A percentile compares a stretch with the other conserved stretches of the same genome.
These are phyloP conservation scores for Heptranchias perlo DNA, from an alignment of 2,113 vertebrate species.

Conservation along the genomic window DNA sequence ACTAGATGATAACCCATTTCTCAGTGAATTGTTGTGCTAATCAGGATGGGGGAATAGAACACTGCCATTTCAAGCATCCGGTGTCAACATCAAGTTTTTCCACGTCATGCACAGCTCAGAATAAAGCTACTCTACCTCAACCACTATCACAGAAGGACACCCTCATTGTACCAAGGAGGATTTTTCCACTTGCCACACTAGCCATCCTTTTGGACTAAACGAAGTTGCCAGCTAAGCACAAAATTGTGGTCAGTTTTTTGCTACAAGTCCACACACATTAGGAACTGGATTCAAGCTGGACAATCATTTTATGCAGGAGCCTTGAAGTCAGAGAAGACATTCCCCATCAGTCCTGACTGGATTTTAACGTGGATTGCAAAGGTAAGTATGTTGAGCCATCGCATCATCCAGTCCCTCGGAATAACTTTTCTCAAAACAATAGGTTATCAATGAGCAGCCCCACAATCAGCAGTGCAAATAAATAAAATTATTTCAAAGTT, in stretches of 20 bases:
- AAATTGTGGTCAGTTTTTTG: not conserved
- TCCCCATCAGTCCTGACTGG: too few relatives aligned
- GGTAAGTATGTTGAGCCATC: too few relatives aligned
- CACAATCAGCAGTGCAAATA: not conserved
- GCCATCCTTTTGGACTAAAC: not conserved
- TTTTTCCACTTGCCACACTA: not conserved
- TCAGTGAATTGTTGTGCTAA: not conserved
- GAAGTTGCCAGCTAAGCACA: not conserved
- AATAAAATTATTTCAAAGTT: too few relatives aligned
- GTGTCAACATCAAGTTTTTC: not conserved
- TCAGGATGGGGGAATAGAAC: not conserved
- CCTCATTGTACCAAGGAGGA: not conserved
- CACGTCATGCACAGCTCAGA: not conserved
- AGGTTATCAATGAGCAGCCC: not conserved
- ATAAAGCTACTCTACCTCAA: not conserved
- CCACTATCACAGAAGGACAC: not conserved
- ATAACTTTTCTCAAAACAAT: too few relatives aligned
- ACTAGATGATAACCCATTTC: not conserved
- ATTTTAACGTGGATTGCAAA: too few relatives aligned
- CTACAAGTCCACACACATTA: not conserved
- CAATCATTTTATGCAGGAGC: not conserved
- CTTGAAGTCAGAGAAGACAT: not conserved
- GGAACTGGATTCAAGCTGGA: not conserved
- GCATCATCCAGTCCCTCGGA: too few relatives aligned
- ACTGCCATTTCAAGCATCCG: not conserved